Base-by-base conservation (phyloP, 2,888 invertebrate genomes). In the Anagyrus pseudococci region DNA sequence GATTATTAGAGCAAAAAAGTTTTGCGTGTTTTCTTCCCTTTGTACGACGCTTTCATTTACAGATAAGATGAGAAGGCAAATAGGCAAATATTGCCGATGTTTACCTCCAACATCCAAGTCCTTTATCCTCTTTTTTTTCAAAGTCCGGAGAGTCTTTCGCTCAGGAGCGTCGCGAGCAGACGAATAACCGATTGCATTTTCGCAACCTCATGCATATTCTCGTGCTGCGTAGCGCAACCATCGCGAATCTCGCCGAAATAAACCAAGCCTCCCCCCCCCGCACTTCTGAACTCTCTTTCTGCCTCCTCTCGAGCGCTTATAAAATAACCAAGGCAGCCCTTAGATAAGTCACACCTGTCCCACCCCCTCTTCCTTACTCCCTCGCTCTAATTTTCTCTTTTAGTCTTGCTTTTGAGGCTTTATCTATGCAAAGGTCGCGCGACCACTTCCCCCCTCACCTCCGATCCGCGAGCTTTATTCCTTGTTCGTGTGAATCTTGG, bases 401-500 rank as follows among this genome's bases (percentile, higher is more conserved):
- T n/a, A n/a, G n/a, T n/a, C n/a, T n/a, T n/a, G n/a, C n/a, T n/a
- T n/a, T n/a, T n/a, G 49, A 41, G 33, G n/a, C 57, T 48, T 66
- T 66, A 66, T 66, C 66, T 59, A 57, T 60, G 59, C 48, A 57
- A 59, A 60, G n/a, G 55, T 43, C 15, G 53, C 23, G 53, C 59
- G n/a, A n/a, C n/a, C n/a, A n/a, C n/a, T n/a, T n/a, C n/a, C n/a
- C n/a, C n/a, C n/a, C n/a, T n/a, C n/a, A n/a, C n/a, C n/a, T n/a
- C n/a, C n/a, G n/a, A n/a, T n/a, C n/a, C n/a, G 44, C 62, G 47
- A 37, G 13, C 59, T 49, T 56, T 56, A 46, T 53, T 53, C 53
- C n/a, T 56, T 58, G 29, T 46, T 55, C 50, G 47, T 43, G 62
- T 23, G 48, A 52, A 61, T 43, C 50, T 17, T 44, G 52, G 37